Base-by-base conservation (phyloP, 2,888 invertebrate genomes). In the Caradrina kadenii region DNA sequence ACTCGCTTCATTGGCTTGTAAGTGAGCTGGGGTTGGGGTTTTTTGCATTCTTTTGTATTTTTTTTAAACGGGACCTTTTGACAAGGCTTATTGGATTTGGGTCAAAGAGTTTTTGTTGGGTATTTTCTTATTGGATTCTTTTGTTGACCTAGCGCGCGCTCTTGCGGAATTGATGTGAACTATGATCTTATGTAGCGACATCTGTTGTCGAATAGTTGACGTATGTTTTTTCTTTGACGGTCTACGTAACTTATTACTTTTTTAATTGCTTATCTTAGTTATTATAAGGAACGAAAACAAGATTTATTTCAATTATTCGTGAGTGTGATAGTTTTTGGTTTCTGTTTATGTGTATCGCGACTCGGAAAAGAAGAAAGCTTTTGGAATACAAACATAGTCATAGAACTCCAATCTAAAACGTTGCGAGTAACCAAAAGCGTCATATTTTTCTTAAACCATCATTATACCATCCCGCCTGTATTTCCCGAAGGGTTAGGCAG, bases 1-100 rank as follows among this genome's bases (percentile, higher is more conserved):
- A 93, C 94, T 89, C 93, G 94, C 95, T 93, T 95, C 95, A 95
- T 95, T 95, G 95, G 94, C 94, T 94, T 90, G 94, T 93, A 94
- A 95, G 93, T 93, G 95, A 94, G 93, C 93, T 90, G 93, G 94
- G 94, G 82, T 91, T 86, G 87, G n/a, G 85, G 86, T 76, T 89
- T 88, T 88, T 88, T 83, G 78, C 66, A 77, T 83, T 85, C 84
- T 90, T 89, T 89, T 91, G 87, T 91, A 87, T 90, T 92, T 87
- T 92, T 87, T 85, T 81, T 78, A 73, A 85, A 86, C 80, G 82
- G 82, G 80, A 79, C 80, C 84, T 85, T 86, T 85, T 82, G 80
- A 81, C 82, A 79, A 78, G 72, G 79, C 82, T 89, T 91, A 91
- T 91, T 91, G 91, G 87, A 93, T 91, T 91, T 92, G 87, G 92